phyloP scores from a whole-genome alignment of 2,113 vertebrate genomes.

The Nansenia antarctica region DNA sequence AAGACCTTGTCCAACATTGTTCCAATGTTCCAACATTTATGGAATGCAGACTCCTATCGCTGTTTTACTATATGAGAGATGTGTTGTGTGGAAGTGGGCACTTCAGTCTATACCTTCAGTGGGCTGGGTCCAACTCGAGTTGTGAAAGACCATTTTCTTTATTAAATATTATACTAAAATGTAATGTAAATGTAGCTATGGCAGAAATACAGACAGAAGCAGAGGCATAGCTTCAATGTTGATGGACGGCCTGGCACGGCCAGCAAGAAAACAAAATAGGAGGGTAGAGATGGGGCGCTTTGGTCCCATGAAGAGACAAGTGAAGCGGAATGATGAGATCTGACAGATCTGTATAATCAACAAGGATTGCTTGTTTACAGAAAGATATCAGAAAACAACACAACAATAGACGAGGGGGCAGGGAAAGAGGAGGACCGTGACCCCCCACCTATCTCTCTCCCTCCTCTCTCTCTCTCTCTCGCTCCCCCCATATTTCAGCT shows the following conservation, averaged over 20 bases:
- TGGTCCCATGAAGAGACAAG: slow-evolving; percentile 6
- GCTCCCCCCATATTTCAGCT: not conserved
- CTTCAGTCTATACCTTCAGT: too few relatives aligned
- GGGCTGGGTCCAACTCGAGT: too few relatives aligned
- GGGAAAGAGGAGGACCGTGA: slow-evolving; percentile 29
- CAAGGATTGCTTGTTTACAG: not conserved
- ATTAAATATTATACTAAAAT: not conserved
- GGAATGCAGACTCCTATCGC: too few relatives aligned
- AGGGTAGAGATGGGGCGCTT: not conserved
- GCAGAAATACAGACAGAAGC: not conserved
- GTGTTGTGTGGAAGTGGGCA: too few relatives aligned
- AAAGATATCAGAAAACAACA: slow-evolving; percentile 25
- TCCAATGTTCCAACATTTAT: too few relatives aligned
- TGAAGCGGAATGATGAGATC: slow-evolving; percentile 34
- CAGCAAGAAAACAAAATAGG: not conserved
- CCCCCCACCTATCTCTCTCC: not conserved
- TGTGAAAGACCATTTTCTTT: too few relatives aligned
- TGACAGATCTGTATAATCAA: slow-evolving; percentile 23
- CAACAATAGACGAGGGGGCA: slow-evolving; percentile 26
- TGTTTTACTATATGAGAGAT: too few relatives aligned
- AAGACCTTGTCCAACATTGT: too few relatives aligned
- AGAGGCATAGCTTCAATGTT: not conserved
- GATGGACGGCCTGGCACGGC: not conserved
- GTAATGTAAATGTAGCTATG: not conserved
- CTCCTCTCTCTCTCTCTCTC: not conserved